phyloP scores from a whole-genome alignment of 2,113 vertebrate genomes.

The Odobenus rosmarus region DNA sequence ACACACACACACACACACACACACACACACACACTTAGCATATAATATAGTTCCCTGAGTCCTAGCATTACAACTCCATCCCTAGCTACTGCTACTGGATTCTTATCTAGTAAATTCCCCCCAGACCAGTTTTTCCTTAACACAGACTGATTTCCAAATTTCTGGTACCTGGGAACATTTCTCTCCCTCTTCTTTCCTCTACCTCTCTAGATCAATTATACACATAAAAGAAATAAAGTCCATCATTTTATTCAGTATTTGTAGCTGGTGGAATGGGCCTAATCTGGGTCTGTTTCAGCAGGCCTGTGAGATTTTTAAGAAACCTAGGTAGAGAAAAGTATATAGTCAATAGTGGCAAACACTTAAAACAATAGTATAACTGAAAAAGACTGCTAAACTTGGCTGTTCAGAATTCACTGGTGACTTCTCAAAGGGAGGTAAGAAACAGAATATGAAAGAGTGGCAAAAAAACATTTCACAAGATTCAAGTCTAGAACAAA shows the following conservation, averaged over 20 bases:
- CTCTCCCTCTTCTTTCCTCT: background rate
- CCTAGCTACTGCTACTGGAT: background rate
- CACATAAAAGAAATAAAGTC: background rate
- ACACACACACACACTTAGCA: background rate
- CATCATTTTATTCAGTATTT: background rate
- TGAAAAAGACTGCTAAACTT: background rate
- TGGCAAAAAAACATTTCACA: background rate
- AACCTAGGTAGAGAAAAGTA: background rate
- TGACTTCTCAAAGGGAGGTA: background rate
- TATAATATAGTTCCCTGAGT: background rate
- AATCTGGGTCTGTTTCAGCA: background rate
- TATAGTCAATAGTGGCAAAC: background rate
- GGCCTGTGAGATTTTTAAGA: conserved; percentile 18
- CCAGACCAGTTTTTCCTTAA: conserved; percentile 9
- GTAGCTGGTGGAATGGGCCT: background rate
- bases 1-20: background rate
- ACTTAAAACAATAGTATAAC: background rate
- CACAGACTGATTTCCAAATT: background rate
- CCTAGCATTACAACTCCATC: background rate
- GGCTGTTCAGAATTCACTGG: background rate
- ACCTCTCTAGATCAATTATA: background rate
- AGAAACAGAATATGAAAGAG: background rate
- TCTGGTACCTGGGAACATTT: background rate
- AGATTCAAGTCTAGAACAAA: background rate
- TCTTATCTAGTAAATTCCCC: background rate